Evolutionary conservation across 1,140 invertebrate genomes (phyloP).

Genomic region (Sarcophaga peregrina): DNA sequence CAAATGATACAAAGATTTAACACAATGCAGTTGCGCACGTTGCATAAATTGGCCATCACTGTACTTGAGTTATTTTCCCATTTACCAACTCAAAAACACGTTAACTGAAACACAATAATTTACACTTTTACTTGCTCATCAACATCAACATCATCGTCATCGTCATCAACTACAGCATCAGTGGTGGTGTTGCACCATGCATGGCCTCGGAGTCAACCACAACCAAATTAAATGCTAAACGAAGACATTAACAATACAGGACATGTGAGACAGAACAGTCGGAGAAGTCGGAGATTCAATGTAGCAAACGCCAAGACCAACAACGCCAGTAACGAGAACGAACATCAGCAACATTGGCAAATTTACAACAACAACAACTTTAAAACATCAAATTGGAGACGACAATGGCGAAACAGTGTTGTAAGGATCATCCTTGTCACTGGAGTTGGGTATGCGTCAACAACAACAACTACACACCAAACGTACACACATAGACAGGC

Average conservation of each 20-base stretch:
- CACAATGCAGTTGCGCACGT: too few relatives aligned
- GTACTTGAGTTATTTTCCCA: neutral
- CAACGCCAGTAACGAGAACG: neutral
- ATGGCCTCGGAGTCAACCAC: constrained; percentile 44
- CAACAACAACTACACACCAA: neutral
- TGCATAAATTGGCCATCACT: neutral
- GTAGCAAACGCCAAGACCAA: neutral
- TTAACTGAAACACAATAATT: constrained; percentile 50
- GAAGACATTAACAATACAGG: constrained; percentile 53
- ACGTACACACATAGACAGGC: neutral
- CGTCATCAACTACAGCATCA: neutral
- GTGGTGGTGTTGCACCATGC: neutral
- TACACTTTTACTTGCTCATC: constrained; percentile 44
- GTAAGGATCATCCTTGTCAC: constrained; percentile 4
- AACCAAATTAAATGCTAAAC: constrained; percentile 58
- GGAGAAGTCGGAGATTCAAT: constrained; percentile 27
- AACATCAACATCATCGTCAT: neutral
- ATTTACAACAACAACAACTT: too few relatives aligned
- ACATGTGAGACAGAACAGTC: constrained; percentile 33
- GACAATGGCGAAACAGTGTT: neutral
- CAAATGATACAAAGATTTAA: too few relatives aligned
- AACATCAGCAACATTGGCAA: neutral
- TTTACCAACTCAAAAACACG: neutral
- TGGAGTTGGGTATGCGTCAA: neutral
- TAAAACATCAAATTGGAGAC: constrained; percentile 13